Conservation (phyloP, 2,888 invertebrate genomes). For the Venusia cambrica region DNA sequence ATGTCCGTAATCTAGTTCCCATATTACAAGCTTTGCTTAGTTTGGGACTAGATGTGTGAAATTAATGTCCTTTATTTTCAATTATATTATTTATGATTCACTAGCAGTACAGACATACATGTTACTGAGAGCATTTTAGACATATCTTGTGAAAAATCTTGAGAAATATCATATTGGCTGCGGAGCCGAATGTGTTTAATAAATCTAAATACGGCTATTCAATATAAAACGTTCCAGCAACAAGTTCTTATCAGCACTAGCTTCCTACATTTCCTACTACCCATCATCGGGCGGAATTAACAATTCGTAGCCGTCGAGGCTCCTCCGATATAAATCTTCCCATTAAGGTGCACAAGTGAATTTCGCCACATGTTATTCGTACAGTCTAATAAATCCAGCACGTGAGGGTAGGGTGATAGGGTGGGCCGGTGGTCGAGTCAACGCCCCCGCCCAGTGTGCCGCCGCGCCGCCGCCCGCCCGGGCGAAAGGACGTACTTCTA, state of each 20-base stretch:
- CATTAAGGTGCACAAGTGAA: constrained; percentile 49
- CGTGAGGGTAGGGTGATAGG: constrained; percentile 39
- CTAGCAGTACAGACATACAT: too few relatives aligned
- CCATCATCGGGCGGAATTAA: constrained; percentile 32
- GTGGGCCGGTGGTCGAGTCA: constrained; percentile 41
- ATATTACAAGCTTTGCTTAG: too few relatives aligned
- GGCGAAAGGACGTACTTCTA: constrained; percentile 47
- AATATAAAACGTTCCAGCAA: constrained; percentile 11
- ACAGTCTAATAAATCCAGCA: constrained; percentile 49
- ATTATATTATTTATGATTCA: too few relatives aligned
- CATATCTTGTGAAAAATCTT: too few relatives aligned
- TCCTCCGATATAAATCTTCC: constrained; percentile 41
- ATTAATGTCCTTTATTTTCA: too few relatives aligned
- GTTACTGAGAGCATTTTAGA: too few relatives aligned
- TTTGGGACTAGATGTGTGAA: too few relatives aligned
- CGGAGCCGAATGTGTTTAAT: background rate
- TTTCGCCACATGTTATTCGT: constrained; percentile 48
- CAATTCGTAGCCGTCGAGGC: constrained; percentile 29
- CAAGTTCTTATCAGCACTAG: constrained; percentile 23
- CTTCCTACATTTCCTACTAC: constrained; percentile 16
- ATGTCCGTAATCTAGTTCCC: too few relatives aligned
- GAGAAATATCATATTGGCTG: too few relatives aligned
- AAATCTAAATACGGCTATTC: background rate
- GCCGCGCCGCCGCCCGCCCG: constrained; percentile 41
- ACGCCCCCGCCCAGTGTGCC: constrained; percentile 32